Percentiles rank a stretch among this genome's conserved stretches.
phyloP scores from a whole-genome alignment of 2,888 invertebrate genomes.

The Melitaea athalia region DNA sequence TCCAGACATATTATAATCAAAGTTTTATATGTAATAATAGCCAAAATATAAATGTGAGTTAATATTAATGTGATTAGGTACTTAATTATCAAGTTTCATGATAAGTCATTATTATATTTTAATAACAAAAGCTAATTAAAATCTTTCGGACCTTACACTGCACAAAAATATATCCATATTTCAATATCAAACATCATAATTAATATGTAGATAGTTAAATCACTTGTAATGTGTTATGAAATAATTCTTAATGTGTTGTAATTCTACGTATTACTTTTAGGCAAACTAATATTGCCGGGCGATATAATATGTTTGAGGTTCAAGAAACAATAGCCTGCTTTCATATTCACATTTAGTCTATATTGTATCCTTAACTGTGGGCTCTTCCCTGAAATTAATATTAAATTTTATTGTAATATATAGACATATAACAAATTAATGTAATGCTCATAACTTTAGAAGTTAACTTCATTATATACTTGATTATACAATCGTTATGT shows the following conservation, averaged over 20 bases:
- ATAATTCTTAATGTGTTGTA: slow-evolving; percentile 37
- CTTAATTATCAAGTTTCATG: background rate
- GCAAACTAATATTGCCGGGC: slow-evolving; percentile 41
- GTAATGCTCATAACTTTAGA: background rate
- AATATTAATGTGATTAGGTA: background rate
- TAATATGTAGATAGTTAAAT: slow-evolving; percentile 21
- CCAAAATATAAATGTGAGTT: slow-evolving; percentile 1
- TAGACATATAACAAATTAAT: background rate
- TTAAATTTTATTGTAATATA: background rate
- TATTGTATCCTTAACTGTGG: slow-evolving; percentile 61
- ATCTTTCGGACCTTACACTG: background rate
- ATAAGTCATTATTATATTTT: background rate
- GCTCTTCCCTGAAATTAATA: slow-evolving; percentile 42
- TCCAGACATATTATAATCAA: too few relatives aligned
- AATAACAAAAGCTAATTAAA: background rate
- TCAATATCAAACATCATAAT: background rate
- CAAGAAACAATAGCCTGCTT: slow-evolving; percentile 46
- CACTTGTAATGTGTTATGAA: slow-evolving; percentile 31
- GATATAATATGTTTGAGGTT: slow-evolving; percentile 32
- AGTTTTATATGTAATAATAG: background rate
- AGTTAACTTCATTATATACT: background rate
- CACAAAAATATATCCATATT: background rate
- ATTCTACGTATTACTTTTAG: slow-evolving; percentile 25
- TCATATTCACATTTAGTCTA: slow-evolving; percentile 38
- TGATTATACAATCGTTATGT: slow-evolving; percentile 23